Evolutionary conservation across 2,888 invertebrate species (phyloP).

Genomic region (Pheosia tremula): DNA sequence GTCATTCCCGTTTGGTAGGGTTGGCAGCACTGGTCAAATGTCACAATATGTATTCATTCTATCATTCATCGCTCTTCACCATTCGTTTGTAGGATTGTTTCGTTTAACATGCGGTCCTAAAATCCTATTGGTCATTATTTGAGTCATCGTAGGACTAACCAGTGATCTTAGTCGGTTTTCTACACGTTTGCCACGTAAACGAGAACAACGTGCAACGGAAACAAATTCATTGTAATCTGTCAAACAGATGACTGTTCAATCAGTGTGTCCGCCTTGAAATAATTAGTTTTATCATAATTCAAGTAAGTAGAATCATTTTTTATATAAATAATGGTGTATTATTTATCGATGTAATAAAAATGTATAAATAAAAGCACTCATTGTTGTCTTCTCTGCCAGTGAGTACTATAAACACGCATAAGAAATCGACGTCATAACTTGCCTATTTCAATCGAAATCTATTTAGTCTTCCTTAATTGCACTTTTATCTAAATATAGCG

Average conservation of each 20-base stretch:
- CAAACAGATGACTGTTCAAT: constrained; percentile 79
- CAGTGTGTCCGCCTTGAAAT: constrained; percentile 73
- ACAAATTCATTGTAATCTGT: constrained; percentile 67
- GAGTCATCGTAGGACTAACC: neutral
- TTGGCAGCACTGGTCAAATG: no score
- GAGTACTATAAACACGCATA: constrained; percentile 34
- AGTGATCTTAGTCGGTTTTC: constrained; percentile 12
- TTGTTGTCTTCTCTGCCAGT: constrained; percentile 22
- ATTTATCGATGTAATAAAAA: neutral
- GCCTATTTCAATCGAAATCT: constrained; percentile 57
- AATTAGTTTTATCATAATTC: constrained; percentile 53
- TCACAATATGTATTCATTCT: neutral
- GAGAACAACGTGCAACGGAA: constrained; percentile 54
- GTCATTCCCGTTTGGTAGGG: no score
- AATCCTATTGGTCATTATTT: constrained; percentile 18
- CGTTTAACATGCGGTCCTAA: neutral
- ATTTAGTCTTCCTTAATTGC: neutral
- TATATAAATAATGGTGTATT: constrained; percentile 14
- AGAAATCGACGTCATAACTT: constrained; percentile 75
- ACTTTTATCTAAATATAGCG: neutral
- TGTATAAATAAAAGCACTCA: constrained; percentile 1
- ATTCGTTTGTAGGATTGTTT: neutral
- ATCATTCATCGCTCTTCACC: neutral
- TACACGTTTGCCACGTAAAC: constrained; percentile 48
- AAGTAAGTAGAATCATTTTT: constrained; percentile 63